phyloP scores from a whole-genome alignment of 2,797 vertebrate species.

The Leptodactylus fallax region DNA sequence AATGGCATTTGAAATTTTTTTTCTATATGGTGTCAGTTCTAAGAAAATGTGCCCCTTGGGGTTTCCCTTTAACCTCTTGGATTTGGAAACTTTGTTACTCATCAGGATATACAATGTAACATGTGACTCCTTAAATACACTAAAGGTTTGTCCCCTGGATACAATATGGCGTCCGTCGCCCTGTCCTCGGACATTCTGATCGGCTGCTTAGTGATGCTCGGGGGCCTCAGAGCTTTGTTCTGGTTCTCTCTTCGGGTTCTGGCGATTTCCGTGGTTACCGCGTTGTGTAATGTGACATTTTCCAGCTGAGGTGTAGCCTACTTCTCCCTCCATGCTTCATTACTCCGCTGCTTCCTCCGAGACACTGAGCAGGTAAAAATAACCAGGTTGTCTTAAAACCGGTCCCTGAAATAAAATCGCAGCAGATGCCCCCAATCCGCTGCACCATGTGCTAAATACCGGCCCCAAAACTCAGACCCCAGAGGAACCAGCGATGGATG shows the following conservation, averaged over 20 bases:
- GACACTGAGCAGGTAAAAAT: conserved; percentile 79
- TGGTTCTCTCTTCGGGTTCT: no score
- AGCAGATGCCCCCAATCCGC: conserved; percentile 73
- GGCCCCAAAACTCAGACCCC: conserved; percentile 29
- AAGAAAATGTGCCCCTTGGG: no score
- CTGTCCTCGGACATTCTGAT: no score
- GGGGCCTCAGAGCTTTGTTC: not conserved
- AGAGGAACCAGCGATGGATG: not conserved
- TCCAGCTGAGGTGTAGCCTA: conserved; percentile 82
- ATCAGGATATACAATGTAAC: not conserved
- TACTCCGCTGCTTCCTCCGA: conserved; percentile 76
- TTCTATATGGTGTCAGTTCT: no score
- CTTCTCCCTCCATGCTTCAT: conserved; percentile 79
- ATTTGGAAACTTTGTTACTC: no score
- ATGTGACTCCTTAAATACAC: not conserved
- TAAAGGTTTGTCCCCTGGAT: not conserved
- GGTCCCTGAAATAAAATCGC: conserved; percentile 73
- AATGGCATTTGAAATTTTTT: no score
- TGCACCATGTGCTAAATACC: conserved; percentile 36
- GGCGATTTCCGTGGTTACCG: conserved; percentile 79
- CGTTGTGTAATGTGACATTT: conserved; percentile 77
- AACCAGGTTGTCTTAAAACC: conserved; percentile 69
- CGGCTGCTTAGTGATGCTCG: not conserved
- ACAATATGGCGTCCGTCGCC: not conserved
- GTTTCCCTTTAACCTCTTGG: no score